These are phyloP conservation scores for Limosa lapponica DNA, from an alignment of 2,797 vertebrate genomes.

Conservation along the genomic window DNA sequence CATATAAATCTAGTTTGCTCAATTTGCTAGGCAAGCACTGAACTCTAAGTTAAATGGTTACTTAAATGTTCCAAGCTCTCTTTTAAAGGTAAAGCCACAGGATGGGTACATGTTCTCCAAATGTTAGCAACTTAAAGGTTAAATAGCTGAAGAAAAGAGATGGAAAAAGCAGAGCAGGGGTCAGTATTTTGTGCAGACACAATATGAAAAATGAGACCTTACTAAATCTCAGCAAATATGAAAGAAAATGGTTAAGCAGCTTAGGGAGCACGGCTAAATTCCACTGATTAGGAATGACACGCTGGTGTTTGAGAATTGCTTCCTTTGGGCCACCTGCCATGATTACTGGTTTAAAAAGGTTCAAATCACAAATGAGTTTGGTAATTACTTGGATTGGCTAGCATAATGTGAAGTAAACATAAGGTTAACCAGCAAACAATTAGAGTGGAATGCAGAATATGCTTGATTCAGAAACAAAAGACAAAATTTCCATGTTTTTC, in stretches of 20 bases:
- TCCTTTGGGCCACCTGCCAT: slow-evolving; percentile 32
- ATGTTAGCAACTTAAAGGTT: not conserved
- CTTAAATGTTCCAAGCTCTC: not conserved
- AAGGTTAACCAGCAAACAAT: not conserved
- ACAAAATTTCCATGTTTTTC: not conserved
- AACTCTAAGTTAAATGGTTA: not conserved
- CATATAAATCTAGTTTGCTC: not conserved
- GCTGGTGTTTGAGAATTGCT: slow-evolving; percentile 28
- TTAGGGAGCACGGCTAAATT: not conserved
- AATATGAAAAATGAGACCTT: not conserved
- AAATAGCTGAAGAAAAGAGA: not conserved
- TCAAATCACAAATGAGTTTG: slow-evolving; percentile 16
- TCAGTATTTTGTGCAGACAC: not conserved
- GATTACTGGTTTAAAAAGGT: slow-evolving; percentile 26
- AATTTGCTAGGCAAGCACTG: not conserved
- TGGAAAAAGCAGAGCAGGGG: not conserved
- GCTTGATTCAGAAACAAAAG: slow-evolving; percentile 5
- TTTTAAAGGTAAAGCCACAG: not conserved
- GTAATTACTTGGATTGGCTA: slow-evolving; percentile 33
- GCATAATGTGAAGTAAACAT: not conserved
- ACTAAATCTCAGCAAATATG: slow-evolving; percentile 19
- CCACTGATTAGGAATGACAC: slow-evolving; percentile 14
- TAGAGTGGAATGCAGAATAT: not conserved
- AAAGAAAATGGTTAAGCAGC: slow-evolving; percentile 22
- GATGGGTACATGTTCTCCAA: not conserved